Evolutionary conservation across 2,888 invertebrate species (phyloP), one percentile per base, ranked within the genome.

Genomic region (Mylabris sibirica): DNA sequence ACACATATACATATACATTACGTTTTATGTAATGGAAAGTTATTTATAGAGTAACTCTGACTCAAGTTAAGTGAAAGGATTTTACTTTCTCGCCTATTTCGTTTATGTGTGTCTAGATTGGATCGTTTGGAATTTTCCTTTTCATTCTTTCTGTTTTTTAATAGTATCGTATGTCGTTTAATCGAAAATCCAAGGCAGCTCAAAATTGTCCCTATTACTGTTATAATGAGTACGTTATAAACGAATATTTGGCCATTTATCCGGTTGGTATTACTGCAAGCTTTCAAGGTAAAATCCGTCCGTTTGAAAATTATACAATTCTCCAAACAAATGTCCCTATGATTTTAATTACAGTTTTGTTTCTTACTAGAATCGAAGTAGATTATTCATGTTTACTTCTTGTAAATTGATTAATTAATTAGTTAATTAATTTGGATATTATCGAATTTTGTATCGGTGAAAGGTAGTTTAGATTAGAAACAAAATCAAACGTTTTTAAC

Each of bases 51-150:
- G 24, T 63, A 65, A 59, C 63, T 30, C 30, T 63, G 70, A 60
- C 65, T 38, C 9, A 12, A 63, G 41, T 41, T 64, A 64, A 67
- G 70, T 70, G 70, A 70, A 70, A 70, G 70, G 70, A 59, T 49
- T 24, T 60, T 41, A 70, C 70, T 70, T 70, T 70, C 70, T 70
- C 61, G 61, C 61, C 22, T 6, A 22, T 35, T 12, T 57, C 12
- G 57, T 57, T 12, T 57, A 53, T 22, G 6, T 49, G 20, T 49
- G 49, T 41, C 41, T 41, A 44, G 44, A 44, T 44, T 44, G 24
- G 20, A 49, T 57, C 12, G 57, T 57, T 14, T 22, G 57, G 57
- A 57, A 22, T 57, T 57, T 57, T 57, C 24, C 14, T 20, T 49
- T n/a, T 41, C 4, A 14, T 41, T 14, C 41, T 4, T 14, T n/a